Evolutionary conservation across 1,140 invertebrate species (phyloP).

Genomic region (Lasaia peninsularis): DNA sequence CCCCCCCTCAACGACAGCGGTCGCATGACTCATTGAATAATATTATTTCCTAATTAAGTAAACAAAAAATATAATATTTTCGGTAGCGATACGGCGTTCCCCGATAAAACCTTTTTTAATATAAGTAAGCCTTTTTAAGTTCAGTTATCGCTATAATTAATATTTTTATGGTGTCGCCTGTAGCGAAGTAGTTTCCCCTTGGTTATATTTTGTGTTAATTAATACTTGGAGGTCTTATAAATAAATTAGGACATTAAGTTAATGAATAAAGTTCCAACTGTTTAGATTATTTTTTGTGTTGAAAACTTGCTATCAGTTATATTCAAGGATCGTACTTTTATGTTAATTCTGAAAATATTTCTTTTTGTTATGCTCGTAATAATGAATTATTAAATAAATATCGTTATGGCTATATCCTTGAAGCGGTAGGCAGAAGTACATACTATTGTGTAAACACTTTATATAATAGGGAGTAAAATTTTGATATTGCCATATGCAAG

Average conservation of each 20-base stretch:
- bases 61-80: slow-evolving; percentile 7
- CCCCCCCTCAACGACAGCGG: background rate
- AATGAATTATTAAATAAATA: no score
- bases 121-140: slow-evolving; percentile 22
- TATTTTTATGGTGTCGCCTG: slow-evolving; percentile 42
- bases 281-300: background rate
- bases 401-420: no score
- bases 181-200: slow-evolving; percentile 9
- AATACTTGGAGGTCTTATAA: slow-evolving; percentile 28
- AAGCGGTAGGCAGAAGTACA: no score
- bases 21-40: slow-evolving; percentile 4
- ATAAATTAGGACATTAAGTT: slow-evolving; percentile 8
- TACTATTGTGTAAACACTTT: no score
- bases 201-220: slow-evolving; percentile 34
- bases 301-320: background rate
- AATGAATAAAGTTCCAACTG: background rate
- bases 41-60: slow-evolving; percentile 11
- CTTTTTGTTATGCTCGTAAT: no score
- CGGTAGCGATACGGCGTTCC: background rate
- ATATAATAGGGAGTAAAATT: no score
- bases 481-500: no score
- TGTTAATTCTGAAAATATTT: no score
- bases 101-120: slow-evolving; percentile 2
- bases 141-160: slow-evolving; percentile 53
- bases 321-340: no score